Evolutionary conservation across 2,888 invertebrate genomes (phyloP), one percentile per base, ranked within the genome.

Genomic region (Tenthredo amoena): DNA sequence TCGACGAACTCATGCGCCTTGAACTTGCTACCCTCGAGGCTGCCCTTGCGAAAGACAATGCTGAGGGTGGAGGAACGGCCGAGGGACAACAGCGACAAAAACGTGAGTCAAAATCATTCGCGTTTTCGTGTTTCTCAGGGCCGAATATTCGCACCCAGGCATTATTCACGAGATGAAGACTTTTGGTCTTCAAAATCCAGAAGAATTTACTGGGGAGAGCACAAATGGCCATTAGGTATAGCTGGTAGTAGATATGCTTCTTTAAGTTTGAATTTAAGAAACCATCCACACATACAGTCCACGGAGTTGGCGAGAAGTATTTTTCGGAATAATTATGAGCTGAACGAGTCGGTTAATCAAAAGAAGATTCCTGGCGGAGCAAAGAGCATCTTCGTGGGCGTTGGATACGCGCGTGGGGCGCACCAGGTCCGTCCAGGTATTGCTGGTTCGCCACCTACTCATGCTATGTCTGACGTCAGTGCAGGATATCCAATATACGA

Each of bases 1-100:
- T 97, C 0, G 97, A 97, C 90, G 96, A 96, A 88, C 90, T 95
- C 88, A 96, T 96, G 96, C 94, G 94, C 89, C 84, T 95, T 40
- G 96, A 96, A 89, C 91, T 96, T 76, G 93, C 93, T 6, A 87
- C 94, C 83, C 91, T 96, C 34, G 94, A 95, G 93, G 95, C 90
- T 88, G 96, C 95, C 85, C 93, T 95, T 89, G 95, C 93, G 88
- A 89, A 87, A 0, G 95, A 95, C 88, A 93, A 92, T 55, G 85
- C 82, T 9, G 87, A 84, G 7, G 87, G 87, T 34, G 87, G 87
- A 77, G 86, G 76, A 12, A 87, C 37, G 2, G 34, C 68, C 21
- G 18, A 65, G 9, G 65, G 65, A 65, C 21, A 40, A 65, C 21
- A 43, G 15, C 7, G 31, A 6, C 18, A 15, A n/a, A 82, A 83